Conservation (phyloP, 2,113 vertebrate genomes). For the Coreoperca whiteheadi region DNA sequence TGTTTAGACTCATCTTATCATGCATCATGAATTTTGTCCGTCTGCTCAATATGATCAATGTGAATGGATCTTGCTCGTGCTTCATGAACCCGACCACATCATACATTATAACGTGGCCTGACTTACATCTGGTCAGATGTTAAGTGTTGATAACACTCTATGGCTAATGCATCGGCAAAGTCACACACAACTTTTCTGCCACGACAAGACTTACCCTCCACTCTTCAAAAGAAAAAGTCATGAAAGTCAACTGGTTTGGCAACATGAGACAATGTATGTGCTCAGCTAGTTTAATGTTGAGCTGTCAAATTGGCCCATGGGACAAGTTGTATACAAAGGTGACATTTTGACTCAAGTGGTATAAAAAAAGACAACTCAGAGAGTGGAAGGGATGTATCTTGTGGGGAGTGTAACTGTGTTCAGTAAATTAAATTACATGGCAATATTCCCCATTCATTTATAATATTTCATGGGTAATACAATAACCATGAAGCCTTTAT, state of each 20-base stretch:
- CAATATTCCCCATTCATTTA: background rate
- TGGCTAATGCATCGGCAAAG: background rate
- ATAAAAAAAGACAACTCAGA: background rate
- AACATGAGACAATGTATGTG: no score
- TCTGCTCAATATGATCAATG: conserved; percentile 4
- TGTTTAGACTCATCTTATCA: conserved; percentile 2
- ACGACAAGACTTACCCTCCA: background rate
- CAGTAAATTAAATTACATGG: background rate
- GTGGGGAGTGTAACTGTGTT: background rate
- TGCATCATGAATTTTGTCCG: background rate
- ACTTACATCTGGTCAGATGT: background rate
- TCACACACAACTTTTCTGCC: background rate
- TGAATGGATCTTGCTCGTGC: background rate
- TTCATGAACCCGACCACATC: background rate
- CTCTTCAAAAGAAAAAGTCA: background rate
- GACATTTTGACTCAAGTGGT: background rate
- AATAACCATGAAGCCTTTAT: no score
- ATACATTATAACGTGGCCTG: background rate
- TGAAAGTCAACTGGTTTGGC: no score
- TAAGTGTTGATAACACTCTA: background rate
- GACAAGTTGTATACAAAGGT: background rate
- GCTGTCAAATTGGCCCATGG: background rate
- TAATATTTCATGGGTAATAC: background rate
- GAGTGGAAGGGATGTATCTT: background rate
- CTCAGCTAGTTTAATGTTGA: no score